phyloP scores from a whole-genome alignment of 2,797 vertebrate genomes.

The Sebastes steindachneri region DNA sequence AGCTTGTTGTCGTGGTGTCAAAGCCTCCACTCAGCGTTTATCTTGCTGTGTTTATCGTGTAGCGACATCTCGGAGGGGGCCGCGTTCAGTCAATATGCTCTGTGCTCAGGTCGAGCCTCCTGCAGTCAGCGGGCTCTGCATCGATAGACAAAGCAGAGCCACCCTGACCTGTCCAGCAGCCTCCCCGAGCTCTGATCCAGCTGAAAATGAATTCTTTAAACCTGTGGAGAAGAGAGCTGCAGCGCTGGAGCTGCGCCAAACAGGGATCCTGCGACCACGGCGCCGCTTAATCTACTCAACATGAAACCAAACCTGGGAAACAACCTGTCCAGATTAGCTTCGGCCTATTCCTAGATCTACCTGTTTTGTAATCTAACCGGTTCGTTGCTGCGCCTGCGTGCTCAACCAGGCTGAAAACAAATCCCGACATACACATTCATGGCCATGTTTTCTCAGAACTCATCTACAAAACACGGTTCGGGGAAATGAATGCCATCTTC shows the following conservation, averaged over 20 bases:
- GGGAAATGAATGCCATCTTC: slow-evolving; percentile 26
- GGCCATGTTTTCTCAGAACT: slow-evolving; percentile 61
- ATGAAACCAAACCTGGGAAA: slow-evolving; percentile 37
- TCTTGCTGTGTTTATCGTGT: slow-evolving; percentile 4
- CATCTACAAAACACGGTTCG: slow-evolving; percentile 34
- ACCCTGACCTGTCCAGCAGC: slow-evolving; percentile 40
- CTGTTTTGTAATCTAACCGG: slow-evolving; percentile 28
- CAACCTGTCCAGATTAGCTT: slow-evolving; percentile 5
- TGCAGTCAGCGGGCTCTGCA: slow-evolving; percentile 22
- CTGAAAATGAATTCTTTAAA: slow-evolving; percentile 50
- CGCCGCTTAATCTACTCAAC: slow-evolving; percentile 11
- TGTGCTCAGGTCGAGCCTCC: slow-evolving; percentile 25
- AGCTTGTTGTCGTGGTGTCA: slow-evolving; percentile 6
- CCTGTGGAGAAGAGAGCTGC: slow-evolving; percentile 34
- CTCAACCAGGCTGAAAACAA: slow-evolving; percentile 43
- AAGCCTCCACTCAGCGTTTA: slow-evolving; percentile 16
- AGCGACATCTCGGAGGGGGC: slow-evolving; percentile 8
- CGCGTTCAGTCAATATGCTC: slow-evolving; percentile 35
- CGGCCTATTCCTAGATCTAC: not conserved
- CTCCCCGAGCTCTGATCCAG: slow-evolving; percentile 41
- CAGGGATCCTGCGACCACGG: slow-evolving; percentile 18
- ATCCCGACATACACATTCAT: slow-evolving; percentile 61
- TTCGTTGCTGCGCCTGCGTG: not conserved
- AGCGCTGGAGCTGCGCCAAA: slow-evolving; percentile 28
- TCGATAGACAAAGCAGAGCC: slow-evolving; percentile 30